Evolutionary conservation across 2,888 invertebrate genomes (phyloP), one percentile per base, ranked within the genome.

Genomic region (Campopleginae sp.): DNA sequence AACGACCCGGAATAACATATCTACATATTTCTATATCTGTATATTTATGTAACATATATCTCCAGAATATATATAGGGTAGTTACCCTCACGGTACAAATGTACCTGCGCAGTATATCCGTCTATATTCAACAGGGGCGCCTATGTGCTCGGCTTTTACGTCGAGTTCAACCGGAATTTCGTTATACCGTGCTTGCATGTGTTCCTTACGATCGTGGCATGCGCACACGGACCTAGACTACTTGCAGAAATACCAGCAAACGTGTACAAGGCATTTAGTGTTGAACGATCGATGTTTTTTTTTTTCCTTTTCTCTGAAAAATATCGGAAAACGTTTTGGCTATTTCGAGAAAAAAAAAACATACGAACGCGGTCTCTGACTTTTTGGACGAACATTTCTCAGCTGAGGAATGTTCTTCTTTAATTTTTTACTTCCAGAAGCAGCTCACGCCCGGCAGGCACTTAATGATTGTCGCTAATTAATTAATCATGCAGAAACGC

Each of bases 51-150:
- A 2, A 23, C 46, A 42, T 54, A 54, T 38, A 74, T 42, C 33
- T 23, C 0, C 33, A 44, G 31, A 65, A 63, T 51, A 51, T 48
- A 51, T 68, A 23, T 51, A 31, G 72, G 19, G 44, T 51, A 66
- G 27, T 63, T 38, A 38, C 19, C 70, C 75, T 54, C 63, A 44
- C 54, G 23, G 66, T 27, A 46, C 14, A 44, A 44, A 71, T 42
- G 54, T 80, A 65, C 63, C 75, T 84, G 84, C 80, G 80, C 80
- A 65, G 44, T 46, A 51, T 54, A 46, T 65, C 3, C 63, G 48
- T 76, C 48, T 76, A 76, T 80, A 80, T 84, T 84, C 80, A 80
- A 84, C 80, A 80, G 80, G 76, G 65, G 76, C 76, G 80, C 65
- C 76, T 65, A 51, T 66, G 63, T 44, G 70, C 44, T 63, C 44